Conservation (phyloP, 2,113 vertebrate species). For the Xenus cinereus region DNA sequence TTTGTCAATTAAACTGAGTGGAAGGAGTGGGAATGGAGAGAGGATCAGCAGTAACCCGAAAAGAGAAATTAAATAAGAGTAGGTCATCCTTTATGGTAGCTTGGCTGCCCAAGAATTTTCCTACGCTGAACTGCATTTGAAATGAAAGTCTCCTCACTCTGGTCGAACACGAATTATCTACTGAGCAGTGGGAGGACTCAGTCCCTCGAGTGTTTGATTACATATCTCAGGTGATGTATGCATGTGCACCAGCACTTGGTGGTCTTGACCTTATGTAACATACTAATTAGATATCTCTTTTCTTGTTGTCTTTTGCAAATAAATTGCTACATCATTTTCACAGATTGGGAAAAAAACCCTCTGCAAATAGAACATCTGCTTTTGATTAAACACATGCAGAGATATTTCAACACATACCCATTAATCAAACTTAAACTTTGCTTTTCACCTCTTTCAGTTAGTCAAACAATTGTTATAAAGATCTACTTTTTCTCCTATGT, state of each 20-base stretch:
- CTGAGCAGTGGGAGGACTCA: neutral
- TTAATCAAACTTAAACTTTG: constrained; percentile 28
- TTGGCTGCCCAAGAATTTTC: neutral
- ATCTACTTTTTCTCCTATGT: neutral
- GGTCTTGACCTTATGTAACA: neutral
- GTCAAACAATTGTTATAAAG: neutral
- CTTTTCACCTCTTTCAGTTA: neutral
- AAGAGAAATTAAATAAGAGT: neutral
- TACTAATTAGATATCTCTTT: neutral
- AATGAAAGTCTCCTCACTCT: neutral
- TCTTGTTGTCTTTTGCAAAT: neutral
- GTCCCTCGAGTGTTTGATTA: neutral
- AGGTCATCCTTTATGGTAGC: neutral
- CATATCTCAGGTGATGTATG: neutral
- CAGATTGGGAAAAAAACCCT: neutral
- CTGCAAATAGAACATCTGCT: constrained; percentile 24
- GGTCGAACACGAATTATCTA: neutral
- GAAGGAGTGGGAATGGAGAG: neutral
- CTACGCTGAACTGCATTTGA: neutral
- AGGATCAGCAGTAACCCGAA: neutral
- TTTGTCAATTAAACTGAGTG: neutral
- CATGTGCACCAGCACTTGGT: neutral
- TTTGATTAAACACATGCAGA: constrained; percentile 33
- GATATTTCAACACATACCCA: neutral
- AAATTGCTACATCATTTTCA: neutral